Base-by-base conservation (phyloP, 92 coral and sea anemone genomes). In the Pocillopora grandis region DNA sequence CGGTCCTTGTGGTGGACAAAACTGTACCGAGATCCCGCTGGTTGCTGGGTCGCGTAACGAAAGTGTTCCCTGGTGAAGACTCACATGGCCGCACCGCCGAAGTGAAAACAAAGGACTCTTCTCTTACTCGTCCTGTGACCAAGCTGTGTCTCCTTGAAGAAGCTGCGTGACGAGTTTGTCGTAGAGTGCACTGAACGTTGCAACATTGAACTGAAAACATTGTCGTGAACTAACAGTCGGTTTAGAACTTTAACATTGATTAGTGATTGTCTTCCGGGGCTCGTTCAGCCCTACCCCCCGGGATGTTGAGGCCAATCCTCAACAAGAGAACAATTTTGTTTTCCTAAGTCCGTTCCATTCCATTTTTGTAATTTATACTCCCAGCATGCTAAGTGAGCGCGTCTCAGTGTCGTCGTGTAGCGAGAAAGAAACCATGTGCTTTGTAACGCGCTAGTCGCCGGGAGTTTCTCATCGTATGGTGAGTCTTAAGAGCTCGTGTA, bases 111-210 rank as follows among this genome's bases (percentile, higher is more conserved):
- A 90, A 81, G 79, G 12, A 13, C 62, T 56, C 86, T 0, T 75
- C 19, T 1, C 70, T 83, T 35, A n/a, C 76, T 9, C 77, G 91
- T 13, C 87, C 87, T 14, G 49, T 77, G 21, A 75, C 78, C 6
- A 83, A 83, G 82, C 48, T 81, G 57, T 89, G 88, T 62, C 63
- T 88, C 2, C 80, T 84, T 56, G 91, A 84, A 68, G 86, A 78
- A 36, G 72, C 81, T 19, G 12, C 18, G 16, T 77, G 33, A 76
- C 17, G 36, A 23, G 14, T 27, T 27, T 27, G 31, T 27, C 5
- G 23, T 35, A 5, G 76, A 36, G 33, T 9, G 56, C 36, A 3
- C 5, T 42, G 62, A 72, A 14, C 76, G 76, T 16, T 72, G 20
- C 14, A 72, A 72, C 58, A 10, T 70, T 70, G 75, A 59, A 7